phyloP scores from a whole-genome alignment of 2,797 vertebrate genomes.

The Microchirus variegatus region DNA sequence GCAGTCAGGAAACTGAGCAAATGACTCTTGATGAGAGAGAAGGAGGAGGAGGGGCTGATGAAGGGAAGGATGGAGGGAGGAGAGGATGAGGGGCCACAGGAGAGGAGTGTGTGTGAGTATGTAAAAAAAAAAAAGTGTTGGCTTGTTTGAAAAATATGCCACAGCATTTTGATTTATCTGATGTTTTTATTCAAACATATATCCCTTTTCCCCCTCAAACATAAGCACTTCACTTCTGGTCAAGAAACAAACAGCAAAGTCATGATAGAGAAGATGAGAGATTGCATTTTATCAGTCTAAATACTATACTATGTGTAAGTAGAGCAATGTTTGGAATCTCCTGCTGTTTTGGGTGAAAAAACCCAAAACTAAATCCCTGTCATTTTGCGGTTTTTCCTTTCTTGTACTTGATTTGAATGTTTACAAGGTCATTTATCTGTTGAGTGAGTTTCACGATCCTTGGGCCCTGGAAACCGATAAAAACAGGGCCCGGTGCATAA shows the following conservation, averaged over 20 bases:
- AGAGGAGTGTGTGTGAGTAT: conserved; percentile 23
- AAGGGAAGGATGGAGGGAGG: conserved; percentile 24
- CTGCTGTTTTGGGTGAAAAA: conserved; percentile 29
- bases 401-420: conserved; percentile 49
- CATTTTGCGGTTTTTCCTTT: conserved; percentile 52
- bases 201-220: conserved; percentile 25
- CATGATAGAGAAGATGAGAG: conserved; percentile 20
- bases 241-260: conserved; percentile 25
- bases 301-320: not conserved
- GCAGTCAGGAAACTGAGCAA: conserved; percentile 72
- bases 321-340: conserved; percentile 28
- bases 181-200: conserved; percentile 43
- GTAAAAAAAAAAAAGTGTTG: conserved; percentile 15
- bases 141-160: conserved; percentile 28
- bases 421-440: conserved; percentile 55
- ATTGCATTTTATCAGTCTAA: conserved; percentile 21
- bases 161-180: conserved; percentile 32
- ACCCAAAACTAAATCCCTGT: conserved; percentile 18
- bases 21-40: conserved; percentile 75
- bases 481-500: conserved; percentile 38
- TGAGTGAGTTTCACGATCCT: conserved; percentile 61
- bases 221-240: conserved; percentile 29
- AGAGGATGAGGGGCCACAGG: conserved; percentile 42
- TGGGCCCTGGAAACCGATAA: conserved; percentile 48
- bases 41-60: conserved; percentile 31